A percentile compares a stretch with the other conserved stretches of the same genome.
These are phyloP conservation scores for Acanthosepion esculentum DNA, from an alignment of 2,888 invertebrate genomes.

Conservation along the genomic window DNA sequence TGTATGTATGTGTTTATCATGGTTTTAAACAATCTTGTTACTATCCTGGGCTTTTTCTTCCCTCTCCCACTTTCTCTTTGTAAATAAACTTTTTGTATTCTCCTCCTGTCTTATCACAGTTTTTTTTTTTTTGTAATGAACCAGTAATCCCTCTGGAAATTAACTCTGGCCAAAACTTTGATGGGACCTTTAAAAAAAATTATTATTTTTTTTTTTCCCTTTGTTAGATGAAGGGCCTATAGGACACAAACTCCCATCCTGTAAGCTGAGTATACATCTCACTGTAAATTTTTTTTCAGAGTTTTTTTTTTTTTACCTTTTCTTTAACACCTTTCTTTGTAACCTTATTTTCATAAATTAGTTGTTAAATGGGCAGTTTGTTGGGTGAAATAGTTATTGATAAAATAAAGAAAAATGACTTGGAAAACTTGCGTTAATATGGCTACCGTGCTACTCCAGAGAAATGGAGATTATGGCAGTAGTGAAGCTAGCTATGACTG, in stretches of 20 bases:
- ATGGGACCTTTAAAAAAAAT: neutral
- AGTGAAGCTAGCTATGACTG: constrained; percentile 33
- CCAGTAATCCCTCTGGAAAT: neutral
- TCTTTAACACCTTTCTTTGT: neutral
- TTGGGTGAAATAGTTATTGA: neutral
- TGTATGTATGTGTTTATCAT: neutral
- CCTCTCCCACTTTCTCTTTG: no score
- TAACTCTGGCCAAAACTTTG: neutral
- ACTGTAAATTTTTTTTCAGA: neutral
- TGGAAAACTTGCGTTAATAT: neutral
- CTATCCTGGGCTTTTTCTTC: neutral
- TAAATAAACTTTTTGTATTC: neutral
- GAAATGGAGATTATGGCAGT: neutral
- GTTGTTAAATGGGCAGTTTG: neutral
- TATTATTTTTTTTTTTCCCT: no score
- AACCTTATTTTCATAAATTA: neutral
- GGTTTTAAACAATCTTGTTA: neutral
- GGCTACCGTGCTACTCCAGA: constrained; percentile 14
- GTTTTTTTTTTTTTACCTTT: no score
- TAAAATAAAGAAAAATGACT: neutral
- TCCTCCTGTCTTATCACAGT: neutral
- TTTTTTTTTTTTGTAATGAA: neutral
- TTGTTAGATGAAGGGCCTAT: neutral
- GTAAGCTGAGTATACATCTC: neutral
- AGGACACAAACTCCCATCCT: neutral